Evolutionary conservation across 2,797 vertebrate species (phyloP), one percentile per base, ranked within the genome.

Genomic region (Gadopsis bispinosus): DNA sequence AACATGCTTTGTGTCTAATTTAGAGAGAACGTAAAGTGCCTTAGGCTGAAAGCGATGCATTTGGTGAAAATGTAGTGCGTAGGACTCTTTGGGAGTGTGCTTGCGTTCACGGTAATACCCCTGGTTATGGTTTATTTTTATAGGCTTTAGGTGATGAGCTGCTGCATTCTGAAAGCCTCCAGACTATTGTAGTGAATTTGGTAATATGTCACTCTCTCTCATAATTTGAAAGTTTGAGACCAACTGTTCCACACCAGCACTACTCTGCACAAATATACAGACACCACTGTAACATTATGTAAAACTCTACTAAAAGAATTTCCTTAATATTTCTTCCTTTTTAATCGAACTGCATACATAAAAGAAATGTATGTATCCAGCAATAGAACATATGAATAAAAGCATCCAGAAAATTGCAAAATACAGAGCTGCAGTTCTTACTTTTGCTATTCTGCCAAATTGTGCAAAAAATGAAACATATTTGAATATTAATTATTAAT

Each of bases 1-100:
- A 82, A 78, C 39, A 75, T 76, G 64, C 29, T 72, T 35, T 64
- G 72, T 62, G 55, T 72, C 58, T 83, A 72, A 83, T 84, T 77
- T 60, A 48, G 61, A 33, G 20, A 71, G 26, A 39, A 66, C 59
- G 54, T 51, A 59, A 74, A 73, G 48, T 16, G 73, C 75, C 70
- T 59, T 5, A 1, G 47, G 83, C 73, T 64, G 19, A 39, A 43
- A 67, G 65, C 2, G 3, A 48, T 54, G 35, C 48, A 66, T 75
- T 62, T 59, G 50, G 54, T 77, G 51, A 65, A 77, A 53, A 78
- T 61, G 41, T 16, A 73, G 33, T 60, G 37, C 73, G 11, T 43
- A 29, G 29, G 19, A 63, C 50, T 51, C 45, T 78, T 31, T 71
- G 73, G 58, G 69, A 77, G 72, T 60, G 60, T 6, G 58, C 58